phyloP scores from a whole-genome alignment of 2,113 vertebrate species.

The Callithrix jacchus region DNA sequence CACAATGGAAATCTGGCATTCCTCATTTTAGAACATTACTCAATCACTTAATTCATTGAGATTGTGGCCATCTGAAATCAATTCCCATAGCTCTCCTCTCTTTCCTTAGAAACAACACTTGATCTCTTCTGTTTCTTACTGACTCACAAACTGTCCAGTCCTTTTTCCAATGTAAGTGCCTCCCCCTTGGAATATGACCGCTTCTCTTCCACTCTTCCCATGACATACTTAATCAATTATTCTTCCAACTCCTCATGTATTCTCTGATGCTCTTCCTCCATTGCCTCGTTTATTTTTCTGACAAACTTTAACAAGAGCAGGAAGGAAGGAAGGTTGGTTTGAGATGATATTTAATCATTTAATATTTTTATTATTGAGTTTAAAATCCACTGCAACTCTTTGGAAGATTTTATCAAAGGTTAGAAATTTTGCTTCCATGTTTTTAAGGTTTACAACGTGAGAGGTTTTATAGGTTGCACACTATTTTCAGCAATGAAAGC shows the following conservation, averaged over 20 bases:
- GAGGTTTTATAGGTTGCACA: background rate
- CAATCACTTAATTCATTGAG: background rate
- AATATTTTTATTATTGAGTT: background rate
- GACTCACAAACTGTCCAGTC: background rate
- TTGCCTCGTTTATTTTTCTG: background rate
- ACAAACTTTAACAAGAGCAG: background rate
- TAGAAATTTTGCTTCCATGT: background rate
- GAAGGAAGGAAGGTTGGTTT: background rate
- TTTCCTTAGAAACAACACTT: background rate
- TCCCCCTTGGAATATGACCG: background rate
- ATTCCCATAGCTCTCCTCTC: background rate
- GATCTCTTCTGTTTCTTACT: background rate
- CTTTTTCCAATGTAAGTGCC: background rate
- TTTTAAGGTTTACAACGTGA: background rate
- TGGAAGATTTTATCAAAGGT: background rate
- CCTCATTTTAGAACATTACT: background rate
- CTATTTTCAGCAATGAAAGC: background rate
- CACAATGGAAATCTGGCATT: background rate
- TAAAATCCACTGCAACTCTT: background rate
- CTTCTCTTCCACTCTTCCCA: background rate
- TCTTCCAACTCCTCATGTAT: background rate
- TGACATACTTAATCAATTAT: background rate
- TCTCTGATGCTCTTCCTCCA: background rate
- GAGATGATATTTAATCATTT: background rate
- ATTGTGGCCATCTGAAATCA: background rate